Evolutionary conservation across 2,113 vertebrate species (phyloP), one percentile per base, ranked within the genome.

Genomic region (Neolamprologus longior): DNA sequence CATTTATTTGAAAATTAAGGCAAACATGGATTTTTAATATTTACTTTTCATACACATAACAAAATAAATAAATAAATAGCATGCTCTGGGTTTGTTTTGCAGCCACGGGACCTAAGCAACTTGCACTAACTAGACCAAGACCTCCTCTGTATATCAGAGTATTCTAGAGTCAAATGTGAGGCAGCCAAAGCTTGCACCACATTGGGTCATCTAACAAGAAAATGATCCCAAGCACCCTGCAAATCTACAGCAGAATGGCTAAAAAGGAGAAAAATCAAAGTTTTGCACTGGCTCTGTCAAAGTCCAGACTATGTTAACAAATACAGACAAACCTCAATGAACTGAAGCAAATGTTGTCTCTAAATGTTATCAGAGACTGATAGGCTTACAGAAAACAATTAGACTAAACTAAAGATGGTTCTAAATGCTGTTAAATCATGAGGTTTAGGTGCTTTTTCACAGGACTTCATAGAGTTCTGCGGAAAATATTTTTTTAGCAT

Each of bases 301-400:
- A 3, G 14, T 47, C 21, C 21, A 47, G 68, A 37, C 10, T 66
- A 47, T 3, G 2, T 28, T 45, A 45, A 47, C 14, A 26, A 73
- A 47, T 45, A 21, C 21, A 42, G 2, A 15, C 8, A 73, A 73
- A 47, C 40, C 40, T 17, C 0, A 28, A 0, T 11, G 21, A 73
- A 73, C 40, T 73, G 13, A 45, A 73, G 37, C 37, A 24, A 66
- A 71, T 24, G 35, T 42, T 42, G 66, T 42, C 1, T 21, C 35
- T 40, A 21, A 40, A 71, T 71, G 63, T 21, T 37, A 40, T 71
- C 35, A 71, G 35, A 71, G 35, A 42, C 66, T 42, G 12, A 15
- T 71, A 71, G 66, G n/a, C n/a, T 14, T 42, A 4, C 0, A 15
- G 5, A 71, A 40, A 68, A 24, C 0, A 9, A 40, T 5, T 35